These are phyloP conservation scores for Cossypha dichroa DNA, from an alignment of 2,797 vertebrate genomes.

Conservation along the genomic window DNA sequence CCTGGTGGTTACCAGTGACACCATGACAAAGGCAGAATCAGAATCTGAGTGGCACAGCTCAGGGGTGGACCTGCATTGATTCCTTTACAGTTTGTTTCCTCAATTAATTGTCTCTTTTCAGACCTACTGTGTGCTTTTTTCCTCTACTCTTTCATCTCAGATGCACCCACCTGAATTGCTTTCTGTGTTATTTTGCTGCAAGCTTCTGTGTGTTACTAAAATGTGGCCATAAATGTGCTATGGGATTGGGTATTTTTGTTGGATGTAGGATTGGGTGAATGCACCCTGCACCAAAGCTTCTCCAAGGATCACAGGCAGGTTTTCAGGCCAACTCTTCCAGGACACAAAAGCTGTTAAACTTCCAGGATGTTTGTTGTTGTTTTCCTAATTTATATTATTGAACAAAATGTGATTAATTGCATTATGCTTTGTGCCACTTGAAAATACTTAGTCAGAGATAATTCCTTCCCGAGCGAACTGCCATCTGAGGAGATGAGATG, in stretches of 20 bases:
- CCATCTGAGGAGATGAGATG: background rate
- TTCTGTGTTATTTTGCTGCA: background rate
- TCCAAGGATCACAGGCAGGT: background rate
- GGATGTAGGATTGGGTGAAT: background rate
- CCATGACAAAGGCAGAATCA: background rate
- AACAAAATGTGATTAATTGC: background rate
- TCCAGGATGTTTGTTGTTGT: background rate
- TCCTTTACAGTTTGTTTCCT: background rate
- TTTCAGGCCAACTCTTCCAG: background rate
- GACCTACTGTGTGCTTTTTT: background rate
- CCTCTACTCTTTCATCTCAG: background rate
- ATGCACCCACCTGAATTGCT: background rate
- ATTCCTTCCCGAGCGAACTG: background rate
- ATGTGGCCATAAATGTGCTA: background rate
- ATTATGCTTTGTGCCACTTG: background rate
- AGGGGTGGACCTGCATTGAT: background rate
- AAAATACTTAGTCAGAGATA: conserved; percentile 22
- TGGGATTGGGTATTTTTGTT: background rate
- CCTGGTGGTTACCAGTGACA: background rate
- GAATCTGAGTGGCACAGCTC: background rate
- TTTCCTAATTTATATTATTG: background rate
- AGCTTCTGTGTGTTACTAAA: background rate
- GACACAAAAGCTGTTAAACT: background rate
- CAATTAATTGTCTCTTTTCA: background rate
- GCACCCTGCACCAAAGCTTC: background rate